phyloP scores from a whole-genome alignment of 2,888 invertebrate genomes.

The Trissonchulus sp. region DNA sequence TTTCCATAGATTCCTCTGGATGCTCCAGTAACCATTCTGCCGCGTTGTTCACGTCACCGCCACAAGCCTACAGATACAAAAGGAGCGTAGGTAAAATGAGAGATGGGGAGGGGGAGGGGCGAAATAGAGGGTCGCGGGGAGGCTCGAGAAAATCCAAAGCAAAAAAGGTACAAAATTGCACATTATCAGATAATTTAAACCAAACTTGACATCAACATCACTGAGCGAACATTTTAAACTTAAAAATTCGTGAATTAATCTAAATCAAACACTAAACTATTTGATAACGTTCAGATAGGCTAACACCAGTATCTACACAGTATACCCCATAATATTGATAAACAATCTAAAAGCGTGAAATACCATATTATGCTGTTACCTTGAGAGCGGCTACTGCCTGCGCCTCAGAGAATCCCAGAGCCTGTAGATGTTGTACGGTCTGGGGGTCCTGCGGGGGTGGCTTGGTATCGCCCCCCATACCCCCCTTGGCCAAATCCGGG shows the following conservation, averaged over 20 bases:
- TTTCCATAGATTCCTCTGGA: conserved; percentile 41
- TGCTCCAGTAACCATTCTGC: conserved; percentile 70
- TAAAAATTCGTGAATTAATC: too few species aligned
- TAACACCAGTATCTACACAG: conserved; percentile 2
- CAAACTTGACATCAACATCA: too few species aligned
- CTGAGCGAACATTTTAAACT: too few species aligned
- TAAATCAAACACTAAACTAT: too few species aligned
- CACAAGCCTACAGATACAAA: conserved; percentile 14
- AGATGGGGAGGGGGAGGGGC: too few species aligned
- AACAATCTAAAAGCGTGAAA: neutral
- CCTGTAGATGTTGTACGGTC: conserved; percentile 58
- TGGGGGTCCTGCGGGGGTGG: neutral
- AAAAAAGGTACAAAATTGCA: too few species aligned
- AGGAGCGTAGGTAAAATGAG: too few species aligned
- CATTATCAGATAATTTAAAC: too few species aligned
- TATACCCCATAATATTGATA: neutral
- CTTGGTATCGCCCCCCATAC: neutral
- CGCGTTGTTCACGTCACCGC: conserved; percentile 79
- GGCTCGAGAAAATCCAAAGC: too few species aligned
- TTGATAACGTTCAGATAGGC: too few species aligned
- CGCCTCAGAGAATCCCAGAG: conserved; percentile 80
- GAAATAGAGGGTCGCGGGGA: too few species aligned
- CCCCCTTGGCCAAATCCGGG: conserved; percentile 14
- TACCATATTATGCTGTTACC: too few species aligned
- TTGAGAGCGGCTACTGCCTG: conserved; percentile 75